These are phyloP conservation scores for Siniperca scherzeri DNA, from an alignment of 2,797 vertebrate species.

Conservation along the genomic window DNA sequence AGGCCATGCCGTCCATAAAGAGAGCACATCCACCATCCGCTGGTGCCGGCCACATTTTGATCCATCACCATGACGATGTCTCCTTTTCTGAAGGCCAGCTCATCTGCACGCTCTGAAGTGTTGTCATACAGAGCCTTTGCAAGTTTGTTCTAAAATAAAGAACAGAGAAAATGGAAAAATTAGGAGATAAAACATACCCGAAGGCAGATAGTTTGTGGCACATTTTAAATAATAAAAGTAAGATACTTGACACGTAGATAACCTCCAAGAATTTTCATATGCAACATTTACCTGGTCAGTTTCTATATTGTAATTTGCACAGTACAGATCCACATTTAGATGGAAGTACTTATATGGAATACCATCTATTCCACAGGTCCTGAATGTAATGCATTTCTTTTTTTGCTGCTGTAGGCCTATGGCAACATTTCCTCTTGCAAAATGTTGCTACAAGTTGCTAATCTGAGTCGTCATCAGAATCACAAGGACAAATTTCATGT, in stretches of 20 bases:
- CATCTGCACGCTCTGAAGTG: constrained; percentile 91
- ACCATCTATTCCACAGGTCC: background rate
- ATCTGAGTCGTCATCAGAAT: background rate
- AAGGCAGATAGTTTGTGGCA: background rate
- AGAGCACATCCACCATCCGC: constrained; percentile 95
- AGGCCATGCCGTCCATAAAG: constrained; percentile 91
- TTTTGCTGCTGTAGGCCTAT: constrained; percentile 20
- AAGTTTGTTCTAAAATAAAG: constrained; percentile 85
- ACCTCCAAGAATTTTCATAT: background rate
- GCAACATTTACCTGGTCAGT: background rate
- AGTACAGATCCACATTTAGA: background rate
- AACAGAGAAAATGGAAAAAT: constrained; percentile 30
- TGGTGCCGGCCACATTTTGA: constrained; percentile 84
- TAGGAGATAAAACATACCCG: background rate
- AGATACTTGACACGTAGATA: background rate
- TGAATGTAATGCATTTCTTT: background rate
- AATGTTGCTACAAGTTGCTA: constrained; percentile 8
- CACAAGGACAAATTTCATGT: background rate
- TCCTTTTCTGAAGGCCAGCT: constrained; percentile 92
- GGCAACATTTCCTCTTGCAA: constrained; percentile 54
- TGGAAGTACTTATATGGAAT: background rate
- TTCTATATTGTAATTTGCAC: background rate
- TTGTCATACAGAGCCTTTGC: constrained; percentile 97
- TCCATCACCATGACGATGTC: constrained; percentile 93
- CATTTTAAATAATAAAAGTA: background rate